phyloP scores from a whole-genome alignment of 2,888 invertebrate species.

The Lacanobia oleracea region DNA sequence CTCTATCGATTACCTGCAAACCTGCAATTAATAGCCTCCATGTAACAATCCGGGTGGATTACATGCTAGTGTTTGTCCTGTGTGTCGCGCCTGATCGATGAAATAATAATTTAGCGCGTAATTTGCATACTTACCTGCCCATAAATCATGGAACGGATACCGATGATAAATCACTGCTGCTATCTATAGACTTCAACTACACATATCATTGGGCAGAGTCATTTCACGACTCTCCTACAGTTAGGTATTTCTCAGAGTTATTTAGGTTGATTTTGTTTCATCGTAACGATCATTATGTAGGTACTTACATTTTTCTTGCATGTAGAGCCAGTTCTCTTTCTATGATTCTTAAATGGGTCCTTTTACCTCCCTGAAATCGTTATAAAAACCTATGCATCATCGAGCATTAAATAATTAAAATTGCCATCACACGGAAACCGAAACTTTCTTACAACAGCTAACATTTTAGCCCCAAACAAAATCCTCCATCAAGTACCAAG shows the following conservation, averaged over 20 bases:
- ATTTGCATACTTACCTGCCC: constrained; percentile 65
- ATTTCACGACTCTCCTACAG: constrained; percentile 10
- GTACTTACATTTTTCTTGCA: background rate
- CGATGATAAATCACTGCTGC: constrained; percentile 38
- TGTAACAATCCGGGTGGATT: constrained; percentile 86
- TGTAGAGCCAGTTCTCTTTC: background rate
- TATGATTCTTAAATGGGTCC: background rate
- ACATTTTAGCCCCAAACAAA: constrained; percentile 1
- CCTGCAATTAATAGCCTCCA: constrained; percentile 89
- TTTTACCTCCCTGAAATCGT: background rate
- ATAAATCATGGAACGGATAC: constrained; percentile 47
- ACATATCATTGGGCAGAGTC: constrained; percentile 17
- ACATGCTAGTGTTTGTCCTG: constrained; percentile 83
- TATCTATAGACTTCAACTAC: constrained; percentile 21
- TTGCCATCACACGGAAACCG: background rate
- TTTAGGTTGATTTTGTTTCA: constrained; percentile 14
- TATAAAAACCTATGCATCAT: too few species aligned
- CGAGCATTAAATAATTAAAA: background rate
- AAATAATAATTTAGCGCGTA: constrained; percentile 72
- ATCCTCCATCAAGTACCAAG: constrained; percentile 73
- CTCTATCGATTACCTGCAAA: constrained; percentile 88
- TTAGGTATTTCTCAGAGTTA: constrained; percentile 15
- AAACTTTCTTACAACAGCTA: background rate
- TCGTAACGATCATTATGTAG: background rate
- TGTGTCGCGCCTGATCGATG: constrained; percentile 74